Conservation (phyloP, 2,113 vertebrate genomes). For the Lepisosteus osseus region DNA sequence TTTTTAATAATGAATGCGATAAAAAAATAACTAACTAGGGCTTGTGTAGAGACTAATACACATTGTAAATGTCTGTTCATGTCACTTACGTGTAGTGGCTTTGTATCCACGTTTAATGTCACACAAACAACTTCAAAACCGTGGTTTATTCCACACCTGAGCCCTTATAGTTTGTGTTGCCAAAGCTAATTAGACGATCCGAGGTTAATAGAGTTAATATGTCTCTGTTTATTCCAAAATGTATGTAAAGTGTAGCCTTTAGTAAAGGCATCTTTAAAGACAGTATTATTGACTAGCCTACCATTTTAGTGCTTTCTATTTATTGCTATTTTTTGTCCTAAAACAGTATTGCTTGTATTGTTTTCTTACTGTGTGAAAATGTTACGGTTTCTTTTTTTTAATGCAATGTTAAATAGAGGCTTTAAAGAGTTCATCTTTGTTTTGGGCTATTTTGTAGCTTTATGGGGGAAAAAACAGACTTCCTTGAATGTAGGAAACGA, state of each 20-base stretch:
- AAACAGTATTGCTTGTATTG: slow-evolving; percentile 21
- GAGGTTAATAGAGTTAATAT: slow-evolving; percentile 20
- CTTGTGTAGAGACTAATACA: slow-evolving; percentile 16
- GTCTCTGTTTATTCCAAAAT: slow-evolving; percentile 33
- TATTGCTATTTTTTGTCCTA: slow-evolving; percentile 47
- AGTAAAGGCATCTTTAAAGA: slow-evolving; percentile 37
- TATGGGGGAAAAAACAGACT: slow-evolving; percentile 36
- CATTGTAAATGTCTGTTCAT: neutral
- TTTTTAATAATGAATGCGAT: neutral
- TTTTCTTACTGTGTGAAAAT: slow-evolving; percentile 32
- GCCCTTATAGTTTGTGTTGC: slow-evolving; percentile 45
- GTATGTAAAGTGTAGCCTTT: slow-evolving; percentile 53
- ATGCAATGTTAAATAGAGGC: slow-evolving; percentile 17
- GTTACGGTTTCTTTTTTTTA: neutral
- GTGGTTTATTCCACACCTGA: slow-evolving; percentile 6
- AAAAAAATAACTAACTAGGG: neutral
- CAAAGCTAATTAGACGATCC: slow-evolving; percentile 51
- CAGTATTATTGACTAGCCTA: slow-evolving; percentile 40
- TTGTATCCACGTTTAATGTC: neutral
- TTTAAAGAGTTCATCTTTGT: slow-evolving; percentile 39
- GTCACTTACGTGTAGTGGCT: slow-evolving; percentile 19
- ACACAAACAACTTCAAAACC: neutral
- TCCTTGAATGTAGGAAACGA: slow-evolving; percentile 30
- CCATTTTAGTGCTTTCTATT: slow-evolving; percentile 46
- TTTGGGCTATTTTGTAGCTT: slow-evolving; percentile 47